Conservation (phyloP, 2,888 invertebrate genomes). For the Nemoura dubitans region DNA sequence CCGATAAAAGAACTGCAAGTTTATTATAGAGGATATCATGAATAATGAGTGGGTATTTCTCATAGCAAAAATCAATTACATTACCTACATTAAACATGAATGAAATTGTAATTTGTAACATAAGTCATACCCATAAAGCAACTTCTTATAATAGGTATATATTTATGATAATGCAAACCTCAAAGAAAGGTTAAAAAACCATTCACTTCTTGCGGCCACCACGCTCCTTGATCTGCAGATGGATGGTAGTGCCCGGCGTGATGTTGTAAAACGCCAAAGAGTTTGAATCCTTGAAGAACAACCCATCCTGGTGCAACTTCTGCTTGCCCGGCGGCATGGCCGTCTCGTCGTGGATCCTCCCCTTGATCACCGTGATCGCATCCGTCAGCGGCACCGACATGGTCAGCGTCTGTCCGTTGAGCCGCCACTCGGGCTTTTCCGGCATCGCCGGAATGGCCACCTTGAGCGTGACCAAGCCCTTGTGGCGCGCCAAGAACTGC, state of each 20-base stretch:
- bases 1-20: too few relatives aligned
- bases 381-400: conserved; percentile 81
- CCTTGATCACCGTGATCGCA: conserved; percentile 85
- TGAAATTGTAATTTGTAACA: background rate
- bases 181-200: too few relatives aligned
- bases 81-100: too few relatives aligned
- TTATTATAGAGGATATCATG: too few relatives aligned
- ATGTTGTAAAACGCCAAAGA: conserved; percentile 96
- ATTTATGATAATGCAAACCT: too few relatives aligned
- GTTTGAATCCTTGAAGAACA: conserved; percentile 98
- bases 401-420: conserved; percentile 88
- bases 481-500: conserved; percentile 76
- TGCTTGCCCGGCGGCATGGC: conserved; percentile 97
- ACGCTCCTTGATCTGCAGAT: conserved; percentile 94
- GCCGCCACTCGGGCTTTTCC: conserved; percentile 94
- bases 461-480: conserved; percentile 74
- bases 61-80: too few relatives aligned
- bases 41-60: too few relatives aligned
- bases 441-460: conserved; percentile 84
- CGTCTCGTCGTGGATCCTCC: conserved; percentile 83
- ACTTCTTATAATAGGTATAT: too few relatives aligned
- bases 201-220: conserved; percentile 95
- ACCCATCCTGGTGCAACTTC: conserved; percentile 93
- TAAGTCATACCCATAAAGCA: conserved; percentile 41
- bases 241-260: conserved; percentile 81